A percentile compares a stretch with the other conserved stretches of the same genome.
Evolutionary conservation across 2,888 invertebrate genomes (phyloP).

Genomic region (Amblyjoppa fuscipennis): DNA sequence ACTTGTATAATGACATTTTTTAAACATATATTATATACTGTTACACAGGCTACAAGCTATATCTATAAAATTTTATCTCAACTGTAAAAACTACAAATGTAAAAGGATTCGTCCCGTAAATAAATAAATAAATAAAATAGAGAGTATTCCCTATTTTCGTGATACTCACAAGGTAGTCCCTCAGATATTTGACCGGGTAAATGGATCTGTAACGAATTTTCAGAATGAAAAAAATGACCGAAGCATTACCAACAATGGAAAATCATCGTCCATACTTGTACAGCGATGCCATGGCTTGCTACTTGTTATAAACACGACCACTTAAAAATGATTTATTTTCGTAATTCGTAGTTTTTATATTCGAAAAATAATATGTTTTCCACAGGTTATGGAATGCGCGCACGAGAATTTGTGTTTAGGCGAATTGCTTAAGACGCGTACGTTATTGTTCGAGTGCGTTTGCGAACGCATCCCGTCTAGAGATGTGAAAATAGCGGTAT

Average conservation of each 20-base stretch:
- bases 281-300: constrained; percentile 72
- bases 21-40: too few relatives aligned
- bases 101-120: too few relatives aligned
- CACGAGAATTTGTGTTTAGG: constrained; percentile 4
- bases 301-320: background rate
- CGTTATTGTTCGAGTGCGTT: background rate
- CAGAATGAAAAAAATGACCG: constrained; percentile 15
- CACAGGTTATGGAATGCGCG: constrained; percentile 7
- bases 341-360: constrained; percentile 11
- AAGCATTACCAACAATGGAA: constrained; percentile 29
- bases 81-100: too few relatives aligned
- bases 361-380: constrained; percentile 29
- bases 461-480: background rate
- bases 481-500: too few relatives aligned
- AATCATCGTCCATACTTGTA: constrained; percentile 71
- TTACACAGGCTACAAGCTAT: too few relatives aligned
- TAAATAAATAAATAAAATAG: too few relatives aligned
- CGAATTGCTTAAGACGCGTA: constrained; percentile 1
- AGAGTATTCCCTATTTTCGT: too few relatives aligned
- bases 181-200: constrained; percentile 92
- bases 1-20: too few relatives aligned
- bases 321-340: background rate
- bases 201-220: constrained; percentile 87
- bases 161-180: constrained; percentile 88
- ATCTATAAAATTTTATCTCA: too few relatives aligned